Conservation (phyloP, 2,888 invertebrate genomes). For the Aelia acuminata region DNA sequence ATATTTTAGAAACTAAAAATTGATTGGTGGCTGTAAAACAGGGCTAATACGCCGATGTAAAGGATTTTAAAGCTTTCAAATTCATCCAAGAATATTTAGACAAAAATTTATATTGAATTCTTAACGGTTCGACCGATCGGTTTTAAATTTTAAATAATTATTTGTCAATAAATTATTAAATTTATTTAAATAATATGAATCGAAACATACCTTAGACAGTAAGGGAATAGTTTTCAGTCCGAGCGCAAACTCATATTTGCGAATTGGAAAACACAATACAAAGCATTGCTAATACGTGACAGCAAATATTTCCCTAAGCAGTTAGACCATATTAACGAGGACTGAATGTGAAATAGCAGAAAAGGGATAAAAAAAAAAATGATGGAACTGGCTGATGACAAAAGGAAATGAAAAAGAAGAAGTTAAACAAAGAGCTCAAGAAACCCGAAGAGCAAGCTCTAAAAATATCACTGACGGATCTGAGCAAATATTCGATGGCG, state of each 20-base stretch:
- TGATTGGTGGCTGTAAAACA: too few relatives aligned
- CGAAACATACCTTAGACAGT: too few relatives aligned
- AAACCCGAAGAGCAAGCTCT: conserved; percentile 8
- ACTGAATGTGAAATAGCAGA: neutral
- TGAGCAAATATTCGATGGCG: neutral
- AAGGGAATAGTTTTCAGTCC: neutral
- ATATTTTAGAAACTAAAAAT: too few relatives aligned
- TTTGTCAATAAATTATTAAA: too few relatives aligned
- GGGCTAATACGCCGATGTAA: too few relatives aligned
- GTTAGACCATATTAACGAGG: neutral
- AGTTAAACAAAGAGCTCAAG: neutral
- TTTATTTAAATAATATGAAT: too few relatives aligned
- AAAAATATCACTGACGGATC: neutral
- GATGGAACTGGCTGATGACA: neutral
- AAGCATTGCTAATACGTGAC: neutral
- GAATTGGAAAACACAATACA: neutral
- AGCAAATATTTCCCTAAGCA: neutral
- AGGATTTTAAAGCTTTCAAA: too few relatives aligned
- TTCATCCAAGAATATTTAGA: too few relatives aligned
- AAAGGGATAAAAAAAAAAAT: neutral
- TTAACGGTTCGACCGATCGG: too few relatives aligned
- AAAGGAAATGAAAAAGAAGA: neutral
- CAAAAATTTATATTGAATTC: too few relatives aligned
- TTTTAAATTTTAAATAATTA: too few relatives aligned
- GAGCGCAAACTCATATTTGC: neutral